Percentiles rank a stretch among this genome's conserved stretches.
phyloP scores from a whole-genome alignment of 2,888 invertebrate species.

The Plagodis dolabraria region DNA sequence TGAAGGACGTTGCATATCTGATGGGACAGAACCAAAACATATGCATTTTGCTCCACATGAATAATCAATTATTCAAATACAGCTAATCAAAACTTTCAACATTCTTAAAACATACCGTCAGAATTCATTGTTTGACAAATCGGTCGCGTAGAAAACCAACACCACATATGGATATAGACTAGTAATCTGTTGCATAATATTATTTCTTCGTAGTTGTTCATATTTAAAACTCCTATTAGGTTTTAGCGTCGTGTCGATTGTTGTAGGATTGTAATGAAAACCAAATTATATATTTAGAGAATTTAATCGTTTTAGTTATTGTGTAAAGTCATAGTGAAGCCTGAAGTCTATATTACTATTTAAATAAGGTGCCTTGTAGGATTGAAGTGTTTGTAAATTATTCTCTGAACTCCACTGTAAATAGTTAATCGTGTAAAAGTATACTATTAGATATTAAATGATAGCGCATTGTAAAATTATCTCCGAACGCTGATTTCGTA shows the following conservation, averaged over 20 bases:
- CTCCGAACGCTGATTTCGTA: slow-evolving; percentile 64
- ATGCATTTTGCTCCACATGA: slow-evolving; percentile 80
- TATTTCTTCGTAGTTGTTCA: slow-evolving; percentile 81
- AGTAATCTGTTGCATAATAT: slow-evolving; percentile 83
- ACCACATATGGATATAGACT: slow-evolving; percentile 65
- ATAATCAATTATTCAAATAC: slow-evolving; percentile 84
- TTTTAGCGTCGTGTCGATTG: slow-evolving; percentile 79
- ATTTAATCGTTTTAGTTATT: slow-evolving; percentile 81
- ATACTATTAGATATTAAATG: slow-evolving; percentile 76
- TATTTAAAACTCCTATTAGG: slow-evolving; percentile 83
- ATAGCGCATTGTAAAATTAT: slow-evolving; percentile 75
- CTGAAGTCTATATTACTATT: slow-evolving; percentile 81
- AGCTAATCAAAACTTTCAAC: slow-evolving; percentile 65
- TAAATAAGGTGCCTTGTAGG: slow-evolving; percentile 82
- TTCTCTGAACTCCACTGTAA: slow-evolving; percentile 80
- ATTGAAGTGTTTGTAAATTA: slow-evolving; percentile 81
- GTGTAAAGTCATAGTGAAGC: slow-evolving; percentile 83
- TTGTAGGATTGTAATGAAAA: slow-evolving; percentile 83
- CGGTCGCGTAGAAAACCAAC: slow-evolving; percentile 62
- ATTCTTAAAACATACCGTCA: slow-evolving; percentile 58
- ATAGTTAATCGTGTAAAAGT: slow-evolving; percentile 78
- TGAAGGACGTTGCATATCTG: slow-evolving; percentile 82
- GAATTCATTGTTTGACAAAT: slow-evolving; percentile 53
- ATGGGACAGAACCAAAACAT: slow-evolving; percentile 75
- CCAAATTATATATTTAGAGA: slow-evolving; percentile 85